These are phyloP conservation scores for Chelon auratus DNA, from an alignment of 2,797 vertebrate species.

Conservation along the genomic window DNA sequence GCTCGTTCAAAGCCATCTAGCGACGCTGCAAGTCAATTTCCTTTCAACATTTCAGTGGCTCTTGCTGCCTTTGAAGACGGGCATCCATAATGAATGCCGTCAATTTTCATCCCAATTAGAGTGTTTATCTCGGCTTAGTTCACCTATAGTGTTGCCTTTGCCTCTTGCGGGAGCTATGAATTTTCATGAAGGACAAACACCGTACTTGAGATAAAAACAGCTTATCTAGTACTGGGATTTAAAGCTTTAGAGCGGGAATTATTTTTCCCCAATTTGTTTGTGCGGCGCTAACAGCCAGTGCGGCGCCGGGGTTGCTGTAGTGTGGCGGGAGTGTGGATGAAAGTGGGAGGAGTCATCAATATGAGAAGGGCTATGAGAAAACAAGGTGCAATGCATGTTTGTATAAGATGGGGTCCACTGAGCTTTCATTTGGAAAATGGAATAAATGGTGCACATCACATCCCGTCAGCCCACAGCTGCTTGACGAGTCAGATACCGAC, in stretches of 20 bases:
- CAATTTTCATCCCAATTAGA: slow-evolving; percentile 84
- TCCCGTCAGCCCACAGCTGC: slow-evolving; percentile 44
- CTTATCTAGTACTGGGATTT: slow-evolving; percentile 79
- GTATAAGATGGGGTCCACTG: slow-evolving; percentile 58
- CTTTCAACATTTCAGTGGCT: slow-evolving; percentile 77
- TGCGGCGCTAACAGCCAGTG: slow-evolving; percentile 69
- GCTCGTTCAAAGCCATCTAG: slow-evolving; percentile 73
- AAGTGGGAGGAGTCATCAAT: slow-evolving; percentile 30
- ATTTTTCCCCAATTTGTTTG: slow-evolving; percentile 78
- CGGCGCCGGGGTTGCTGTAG: slow-evolving; percentile 28
- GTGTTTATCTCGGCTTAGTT: slow-evolving; percentile 83
- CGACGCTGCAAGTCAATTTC: slow-evolving; percentile 75
- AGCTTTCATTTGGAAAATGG: slow-evolving; percentile 75
- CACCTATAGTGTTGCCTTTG: slow-evolving; percentile 80
- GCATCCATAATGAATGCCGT: slow-evolving; percentile 80
- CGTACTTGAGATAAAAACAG: slow-evolving; percentile 77
- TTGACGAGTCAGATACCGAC: slow-evolving; percentile 57
- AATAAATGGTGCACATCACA: slow-evolving; percentile 64
- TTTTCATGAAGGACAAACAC: slow-evolving; percentile 84
- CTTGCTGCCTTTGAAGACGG: slow-evolving; percentile 79
- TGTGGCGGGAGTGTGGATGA: slow-evolving; percentile 26
- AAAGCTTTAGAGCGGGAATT: slow-evolving; percentile 75
- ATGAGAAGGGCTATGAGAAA: slow-evolving; percentile 35
- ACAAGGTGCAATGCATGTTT: slow-evolving; percentile 63
- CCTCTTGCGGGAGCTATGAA: slow-evolving; percentile 77